A percentile compares a stretch with the other conserved stretches of the same genome.
These are phyloP conservation scores for Pammene fasciana DNA, from an alignment of 2,888 invertebrate genomes.

Conservation along the genomic window DNA sequence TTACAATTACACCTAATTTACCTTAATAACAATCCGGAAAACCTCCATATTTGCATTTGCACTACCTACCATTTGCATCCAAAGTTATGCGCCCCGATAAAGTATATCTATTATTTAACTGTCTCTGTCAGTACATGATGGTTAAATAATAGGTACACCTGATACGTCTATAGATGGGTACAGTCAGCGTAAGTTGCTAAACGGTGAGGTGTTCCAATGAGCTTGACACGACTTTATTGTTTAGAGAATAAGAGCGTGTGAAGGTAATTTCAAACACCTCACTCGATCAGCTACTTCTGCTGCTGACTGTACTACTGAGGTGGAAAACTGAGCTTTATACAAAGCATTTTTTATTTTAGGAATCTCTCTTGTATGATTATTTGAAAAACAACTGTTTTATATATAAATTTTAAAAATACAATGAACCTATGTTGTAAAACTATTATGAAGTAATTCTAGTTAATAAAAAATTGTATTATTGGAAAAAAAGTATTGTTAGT, in stretches of 20 bases:
- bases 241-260: too few relatives aligned
- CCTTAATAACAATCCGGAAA: background rate
- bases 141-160: background rate
- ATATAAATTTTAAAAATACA: too few relatives aligned
- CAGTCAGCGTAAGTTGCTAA: background rate
- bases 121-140: conserved; percentile 1
- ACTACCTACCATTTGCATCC: conserved; percentile 6
- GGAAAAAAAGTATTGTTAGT: background rate
- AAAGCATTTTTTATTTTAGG: too few relatives aligned
- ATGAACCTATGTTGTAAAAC: too few relatives aligned
- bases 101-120: conserved; percentile 4
- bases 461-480: background rate
- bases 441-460: background rate
- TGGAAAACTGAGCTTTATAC: too few relatives aligned
- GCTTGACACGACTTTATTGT: too few relatives aligned
- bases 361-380: too few relatives aligned
- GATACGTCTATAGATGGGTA: background rate
- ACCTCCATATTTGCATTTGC: background rate
- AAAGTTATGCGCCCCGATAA: background rate
- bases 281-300: too few relatives aligned
- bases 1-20: conserved; percentile 9
- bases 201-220: too few relatives aligned
- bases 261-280: too few relatives aligned
- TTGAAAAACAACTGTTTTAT: too few relatives aligned
- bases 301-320: too few relatives aligned